A percentile compares a stretch with the other conserved stretches of the same genome.
phyloP scores from a whole-genome alignment of 2,888 invertebrate genomes.

The Noctua janthina region DNA sequence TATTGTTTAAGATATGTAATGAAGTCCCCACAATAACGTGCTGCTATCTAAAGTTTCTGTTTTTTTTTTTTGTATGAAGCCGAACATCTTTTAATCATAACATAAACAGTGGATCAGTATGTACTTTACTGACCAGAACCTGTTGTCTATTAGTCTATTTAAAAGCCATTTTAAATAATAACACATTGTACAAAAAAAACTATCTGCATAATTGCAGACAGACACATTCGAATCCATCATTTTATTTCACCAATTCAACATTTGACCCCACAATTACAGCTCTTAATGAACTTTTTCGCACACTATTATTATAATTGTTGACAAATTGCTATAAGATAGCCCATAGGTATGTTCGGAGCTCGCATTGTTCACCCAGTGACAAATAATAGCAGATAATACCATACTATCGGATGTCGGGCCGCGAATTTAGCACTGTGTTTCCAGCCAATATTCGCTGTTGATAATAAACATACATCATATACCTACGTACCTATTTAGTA shows the following conservation, averaged over 20 bases:
- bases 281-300: conserved; percentile 72
- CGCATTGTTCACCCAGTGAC: conserved; percentile 88
- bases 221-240: conserved; percentile 13
- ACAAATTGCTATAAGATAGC: conserved; percentile 86
- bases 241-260: conserved; percentile 30
- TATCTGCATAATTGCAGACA: neutral
- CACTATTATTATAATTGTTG: conserved; percentile 79
- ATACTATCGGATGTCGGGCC: conserved; percentile 87
- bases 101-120: neutral
- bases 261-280: conserved; percentile 55
- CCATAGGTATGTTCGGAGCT: conserved; percentile 76
- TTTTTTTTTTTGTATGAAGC: neutral
- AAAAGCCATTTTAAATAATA: neutral
- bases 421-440: conserved; percentile 87
- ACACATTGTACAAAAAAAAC: conserved; percentile 18
- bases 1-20: neutral
- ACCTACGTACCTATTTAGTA: conserved; percentile 47
- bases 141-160: neutral
- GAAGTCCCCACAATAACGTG: neutral
- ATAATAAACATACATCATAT: conserved; percentile 86
- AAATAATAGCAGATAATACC: conserved; percentile 90
- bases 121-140: neutral
- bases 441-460: conserved; percentile 88
- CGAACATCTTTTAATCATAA: neutral
- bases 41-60: neutral